Evolutionary conservation across 2,113 vertebrate species (phyloP), one percentile per base, ranked within the genome.

Genomic region (Corythornis madagascariensis): DNA sequence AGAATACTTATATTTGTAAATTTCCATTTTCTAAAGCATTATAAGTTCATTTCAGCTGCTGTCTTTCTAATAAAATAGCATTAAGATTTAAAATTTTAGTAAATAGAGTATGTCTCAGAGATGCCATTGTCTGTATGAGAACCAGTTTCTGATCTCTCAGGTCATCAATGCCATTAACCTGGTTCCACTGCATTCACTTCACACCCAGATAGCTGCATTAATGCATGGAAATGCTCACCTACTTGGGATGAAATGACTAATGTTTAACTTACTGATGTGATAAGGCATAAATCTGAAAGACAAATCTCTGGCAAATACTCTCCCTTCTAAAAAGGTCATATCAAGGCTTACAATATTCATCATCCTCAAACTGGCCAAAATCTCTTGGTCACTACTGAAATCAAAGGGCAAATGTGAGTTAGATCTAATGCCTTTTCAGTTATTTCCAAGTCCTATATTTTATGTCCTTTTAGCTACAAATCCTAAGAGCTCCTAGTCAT

Each of bases 201-300:
- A 69, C 40, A 45, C 66, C 77, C 21, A 4, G 66, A 47, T 70
- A 50, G 72, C 45, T 7, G 7, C 63, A 92, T 71, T 93, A 97
- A 96, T 83, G 69, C 14, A 16, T 7, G 40, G 21, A 53, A 47
- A 61, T 88, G 53, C 71, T 81, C 53, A 87, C 86, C 70, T 91
- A n/a, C 89, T 94, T 93, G 86, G 83, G 89, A 93, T 66, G 42
- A 93, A 95, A 56, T 92, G 4, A 84, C 83, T 94, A 84, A 94
- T 76, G 60, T 96, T 79, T 94, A 83, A 77, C 77, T 80, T 87
- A 47, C 50, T 83, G 86, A 82, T 52, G 89, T 24, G 66, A 94
- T 67, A 53, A 86, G 92, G 17, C 52, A 59, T 64, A 72, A 95
- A 83, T 95, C 72, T 92, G 75, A 91, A 92, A 93, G 75, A 88